Percentiles rank a stretch among this genome's conserved stretches.
Conservation (phyloP, 2,888 invertebrate genomes). For the Aleiodes testaceus region DNA sequence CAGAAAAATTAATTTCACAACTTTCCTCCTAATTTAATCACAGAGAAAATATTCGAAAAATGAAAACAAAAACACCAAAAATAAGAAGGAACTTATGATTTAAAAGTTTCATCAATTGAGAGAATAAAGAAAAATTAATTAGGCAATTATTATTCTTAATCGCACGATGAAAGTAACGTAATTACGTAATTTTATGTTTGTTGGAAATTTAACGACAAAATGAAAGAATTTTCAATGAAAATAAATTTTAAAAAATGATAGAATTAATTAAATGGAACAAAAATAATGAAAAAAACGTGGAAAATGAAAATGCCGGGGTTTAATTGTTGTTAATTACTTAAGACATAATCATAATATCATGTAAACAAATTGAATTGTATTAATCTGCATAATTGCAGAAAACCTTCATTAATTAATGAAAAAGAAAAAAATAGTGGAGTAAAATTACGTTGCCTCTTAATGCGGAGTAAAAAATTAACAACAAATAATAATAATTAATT, state of each 20-base stretch:
- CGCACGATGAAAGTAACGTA: slow-evolving; percentile 34
- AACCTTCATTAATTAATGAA: neutral
- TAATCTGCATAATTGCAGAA: neutral
- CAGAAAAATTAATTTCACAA: neutral
- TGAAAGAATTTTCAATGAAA: slow-evolving; percentile 4
- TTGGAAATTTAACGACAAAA: slow-evolving; percentile 3
- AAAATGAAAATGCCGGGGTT: slow-evolving; percentile 1
- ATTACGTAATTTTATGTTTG: slow-evolving; percentile 23
- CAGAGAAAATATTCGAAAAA: neutral
- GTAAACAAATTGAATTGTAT: slow-evolving; percentile 7
- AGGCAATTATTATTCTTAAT: slow-evolving; percentile 5
- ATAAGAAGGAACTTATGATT: neutral
- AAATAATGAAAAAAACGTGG: neutral
- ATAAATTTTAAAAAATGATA: slow-evolving; percentile 1
- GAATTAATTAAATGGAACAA: no score
- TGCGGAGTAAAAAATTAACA: neutral
- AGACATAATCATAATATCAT: slow-evolving; percentile 22
- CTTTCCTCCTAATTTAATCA: neutral
- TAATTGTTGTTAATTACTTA: slow-evolving; percentile 34
- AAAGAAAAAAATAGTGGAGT: neutral
- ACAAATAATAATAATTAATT: neutral
- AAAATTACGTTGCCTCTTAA: slow-evolving; percentile 10
- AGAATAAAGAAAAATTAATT: slow-evolving; percentile 17
- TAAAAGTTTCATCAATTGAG: neutral
- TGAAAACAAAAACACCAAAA: neutral